A percentile compares a stretch with the other conserved stretches of the same genome.
Conservation (phyloP, 2,113 vertebrate species). For the Dissostichus mawsoni region DNA sequence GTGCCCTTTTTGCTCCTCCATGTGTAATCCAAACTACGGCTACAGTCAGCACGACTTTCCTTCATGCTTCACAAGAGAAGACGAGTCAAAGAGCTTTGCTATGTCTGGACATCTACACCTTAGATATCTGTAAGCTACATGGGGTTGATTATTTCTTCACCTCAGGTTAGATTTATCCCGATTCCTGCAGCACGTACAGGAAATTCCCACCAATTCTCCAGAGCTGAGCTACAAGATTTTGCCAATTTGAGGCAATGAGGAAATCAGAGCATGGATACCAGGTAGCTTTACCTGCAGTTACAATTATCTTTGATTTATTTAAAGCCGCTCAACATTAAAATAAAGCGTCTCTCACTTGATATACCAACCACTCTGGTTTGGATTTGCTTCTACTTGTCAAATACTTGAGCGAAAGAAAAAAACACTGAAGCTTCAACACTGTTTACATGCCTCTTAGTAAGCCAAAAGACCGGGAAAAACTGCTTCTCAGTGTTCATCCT, state of each 20-base stretch:
- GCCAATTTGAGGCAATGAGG: conserved; percentile 34
- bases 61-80: conserved; percentile 30
- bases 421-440: conserved; percentile 81
- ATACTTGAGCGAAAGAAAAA: conserved; percentile 63
- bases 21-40: conserved; percentile 41
- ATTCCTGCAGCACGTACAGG: conserved; percentile 31
- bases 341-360: conserved; percentile 62
- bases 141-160: conserved; percentile 17
- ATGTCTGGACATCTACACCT: background rate
- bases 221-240: conserved; percentile 52
- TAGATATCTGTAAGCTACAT: conserved; percentile 65
- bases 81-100: conserved; percentile 22
- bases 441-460: conserved; percentile 63
- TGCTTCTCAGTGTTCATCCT: conserved; percentile 43
- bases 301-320: conserved; percentile 51
- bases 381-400: conserved; percentile 60
- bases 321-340: conserved; percentile 52
- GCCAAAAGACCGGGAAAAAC: conserved; percentile 35
- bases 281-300: conserved; percentile 63
- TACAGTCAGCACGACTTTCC: conserved; percentile 46
- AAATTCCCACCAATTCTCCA: conserved; percentile 41
- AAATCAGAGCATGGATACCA: conserved; percentile 59
- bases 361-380: conserved; percentile 62
- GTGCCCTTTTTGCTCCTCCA: conserved; percentile 66
- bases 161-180: conserved; percentile 56